A percentile compares a stretch with the other conserved stretches of the same genome.
Evolutionary conservation across 2,888 invertebrate species (phyloP).

Genomic region (Melangyna quadrimaculata): DNA sequence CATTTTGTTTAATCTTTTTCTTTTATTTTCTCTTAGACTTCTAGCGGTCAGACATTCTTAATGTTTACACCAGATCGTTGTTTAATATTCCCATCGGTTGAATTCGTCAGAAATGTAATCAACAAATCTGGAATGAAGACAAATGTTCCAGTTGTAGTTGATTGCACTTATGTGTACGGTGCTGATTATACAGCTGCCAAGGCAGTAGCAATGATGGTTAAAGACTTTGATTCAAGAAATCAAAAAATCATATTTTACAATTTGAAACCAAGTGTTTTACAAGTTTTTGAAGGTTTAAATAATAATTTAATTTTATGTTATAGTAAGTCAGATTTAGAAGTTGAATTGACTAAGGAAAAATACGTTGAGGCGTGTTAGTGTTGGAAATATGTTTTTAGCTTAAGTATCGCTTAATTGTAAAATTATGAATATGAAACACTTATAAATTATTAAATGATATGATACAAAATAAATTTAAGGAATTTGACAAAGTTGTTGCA

Average conservation of each 20-base stretch:
- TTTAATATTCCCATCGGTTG: slow-evolving; percentile 94
- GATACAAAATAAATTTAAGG: too few species aligned
- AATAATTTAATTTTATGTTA: slow-evolving; percentile 77
- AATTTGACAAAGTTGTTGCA: too few species aligned
- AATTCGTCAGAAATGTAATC: slow-evolving; percentile 92
- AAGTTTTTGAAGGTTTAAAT: slow-evolving; percentile 87
- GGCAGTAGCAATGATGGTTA: slow-evolving; percentile 87
- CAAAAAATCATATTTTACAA: slow-evolving; percentile 92
- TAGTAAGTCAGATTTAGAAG: slow-evolving; percentile 75
- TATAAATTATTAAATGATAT: too few species aligned
- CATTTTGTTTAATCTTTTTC: not conserved
- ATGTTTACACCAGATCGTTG: slow-evolving; percentile 93
- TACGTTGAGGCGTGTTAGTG: not conserved
- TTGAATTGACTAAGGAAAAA: slow-evolving; percentile 56
- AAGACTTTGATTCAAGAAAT: slow-evolving; percentile 87
- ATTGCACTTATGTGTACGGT: slow-evolving; percentile 93
- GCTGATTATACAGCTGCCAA: slow-evolving; percentile 94
- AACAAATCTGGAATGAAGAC: slow-evolving; percentile 89
- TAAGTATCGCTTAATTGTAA: too few species aligned
- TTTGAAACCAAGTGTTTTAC: slow-evolving; percentile 90
- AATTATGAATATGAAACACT: not conserved
- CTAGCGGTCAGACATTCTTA: slow-evolving; percentile 87
- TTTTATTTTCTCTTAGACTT: slow-evolving; percentile 81
- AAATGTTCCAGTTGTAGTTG: slow-evolving; percentile 88
- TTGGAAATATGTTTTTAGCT: too few species aligned